Conservation (phyloP, 2,888 invertebrate species). For the Lasioglossum morio region DNA sequence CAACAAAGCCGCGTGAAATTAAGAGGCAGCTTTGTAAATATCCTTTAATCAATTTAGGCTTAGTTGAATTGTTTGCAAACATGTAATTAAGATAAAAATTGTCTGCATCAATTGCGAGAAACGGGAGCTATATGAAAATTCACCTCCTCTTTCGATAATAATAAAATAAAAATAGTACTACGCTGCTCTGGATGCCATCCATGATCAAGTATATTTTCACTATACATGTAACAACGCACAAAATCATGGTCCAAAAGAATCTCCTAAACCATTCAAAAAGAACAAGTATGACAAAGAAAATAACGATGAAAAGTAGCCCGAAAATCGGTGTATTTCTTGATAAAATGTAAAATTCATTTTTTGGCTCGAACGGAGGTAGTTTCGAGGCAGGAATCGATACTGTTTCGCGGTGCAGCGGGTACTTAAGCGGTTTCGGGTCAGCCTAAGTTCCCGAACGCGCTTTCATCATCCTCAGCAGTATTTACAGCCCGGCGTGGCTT, state of each 20-base stretch:
- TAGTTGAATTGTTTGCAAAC: neutral
- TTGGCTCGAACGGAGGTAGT: neutral
- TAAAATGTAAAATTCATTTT: neutral
- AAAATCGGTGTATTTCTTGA: neutral
- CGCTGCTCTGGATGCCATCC: neutral
- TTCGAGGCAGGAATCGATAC: neutral
- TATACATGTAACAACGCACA: neutral
- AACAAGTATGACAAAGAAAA: neutral
- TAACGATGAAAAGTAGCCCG: neutral
- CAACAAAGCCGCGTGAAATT: neutral
- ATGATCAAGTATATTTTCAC: neutral
- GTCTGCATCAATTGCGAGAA: neutral
- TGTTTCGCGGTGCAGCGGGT: constrained; percentile 7
- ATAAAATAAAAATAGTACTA: no score
- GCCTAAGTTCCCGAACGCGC: constrained; percentile 35
- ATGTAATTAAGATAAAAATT: neutral
- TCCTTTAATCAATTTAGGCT: neutral
- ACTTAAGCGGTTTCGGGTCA: neutral
- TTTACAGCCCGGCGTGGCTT: constrained; percentile 45
- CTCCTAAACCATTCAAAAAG: neutral
- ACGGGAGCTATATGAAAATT: neutral
- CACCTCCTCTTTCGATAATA: neutral
- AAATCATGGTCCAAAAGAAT: neutral
- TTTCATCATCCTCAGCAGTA: constrained; percentile 44
- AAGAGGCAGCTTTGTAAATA: neutral